Conservation (phyloP, 1,140 invertebrate species). For the Drosophila serrata region DNA sequence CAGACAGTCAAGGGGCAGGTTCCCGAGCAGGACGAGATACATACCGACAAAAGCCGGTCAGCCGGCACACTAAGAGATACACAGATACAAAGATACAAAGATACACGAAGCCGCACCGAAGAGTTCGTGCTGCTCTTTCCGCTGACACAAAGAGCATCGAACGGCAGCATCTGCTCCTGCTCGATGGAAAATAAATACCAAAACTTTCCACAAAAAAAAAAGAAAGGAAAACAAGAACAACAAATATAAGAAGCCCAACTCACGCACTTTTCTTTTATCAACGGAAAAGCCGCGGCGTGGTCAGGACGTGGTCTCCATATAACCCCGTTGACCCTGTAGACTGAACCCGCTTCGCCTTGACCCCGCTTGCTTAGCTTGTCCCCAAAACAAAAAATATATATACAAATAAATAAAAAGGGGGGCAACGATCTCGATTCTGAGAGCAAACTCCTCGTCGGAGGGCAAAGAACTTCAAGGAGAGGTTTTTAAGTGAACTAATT, state of each 20-base stretch:
- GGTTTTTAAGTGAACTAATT: conserved; percentile 19
- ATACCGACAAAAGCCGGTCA: conserved; percentile 39
- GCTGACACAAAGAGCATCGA: conserved; percentile 11
- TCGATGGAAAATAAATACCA: conserved; percentile 8
- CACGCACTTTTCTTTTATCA: conserved; percentile 20
- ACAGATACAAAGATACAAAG: conserved; percentile 11
- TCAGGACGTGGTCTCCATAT: no score
- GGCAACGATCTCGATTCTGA: conserved; percentile 16
- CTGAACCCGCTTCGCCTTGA: conserved; percentile 7
- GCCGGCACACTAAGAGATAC: conserved; percentile 30
- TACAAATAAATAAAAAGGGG: not conserved
- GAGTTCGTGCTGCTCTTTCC: conserved; percentile 27
- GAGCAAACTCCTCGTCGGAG: conserved; percentile 9
- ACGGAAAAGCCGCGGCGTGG: not conserved
- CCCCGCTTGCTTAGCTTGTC: not conserved
- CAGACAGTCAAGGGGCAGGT: conserved; percentile 13
- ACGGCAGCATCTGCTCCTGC: conserved; percentile 9
- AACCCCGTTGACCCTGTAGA: not conserved
- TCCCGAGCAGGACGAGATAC: conserved; percentile 30
- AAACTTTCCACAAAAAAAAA: conserved; percentile 15
- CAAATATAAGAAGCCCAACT: not conserved
- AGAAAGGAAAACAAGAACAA: no score
- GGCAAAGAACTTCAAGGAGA: conserved; percentile 6
- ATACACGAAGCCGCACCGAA: not conserved
- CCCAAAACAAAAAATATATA: conserved; percentile 2